These are phyloP conservation scores for Sebastes melanostomus DNA, from an alignment of 2,797 vertebrate species.

Conservation along the genomic window DNA sequence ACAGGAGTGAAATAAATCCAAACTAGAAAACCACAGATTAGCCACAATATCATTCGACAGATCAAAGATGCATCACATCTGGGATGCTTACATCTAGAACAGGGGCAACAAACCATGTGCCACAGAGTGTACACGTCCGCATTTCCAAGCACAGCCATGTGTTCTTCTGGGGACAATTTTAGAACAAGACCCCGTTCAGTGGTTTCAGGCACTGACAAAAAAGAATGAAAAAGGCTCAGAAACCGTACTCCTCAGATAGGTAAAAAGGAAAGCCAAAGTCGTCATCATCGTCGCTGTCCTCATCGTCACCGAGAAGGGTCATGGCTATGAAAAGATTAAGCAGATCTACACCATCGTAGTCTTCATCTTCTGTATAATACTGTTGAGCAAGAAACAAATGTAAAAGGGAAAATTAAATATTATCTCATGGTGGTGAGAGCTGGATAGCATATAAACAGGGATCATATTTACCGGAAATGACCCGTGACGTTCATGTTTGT, in stretches of 20 bases:
- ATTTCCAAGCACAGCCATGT: neutral
- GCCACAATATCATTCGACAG: neutral
- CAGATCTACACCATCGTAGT: slow-evolving; percentile 70
- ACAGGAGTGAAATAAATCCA: neutral
- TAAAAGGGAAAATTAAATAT: neutral
- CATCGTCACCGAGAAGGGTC: slow-evolving; percentile 58
- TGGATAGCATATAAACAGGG: neutral
- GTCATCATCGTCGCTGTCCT: slow-evolving; percentile 41
- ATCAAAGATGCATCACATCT: neutral
- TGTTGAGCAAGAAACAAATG: slow-evolving; percentile 17
- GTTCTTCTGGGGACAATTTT: neutral
- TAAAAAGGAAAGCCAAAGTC: slow-evolving; percentile 47
- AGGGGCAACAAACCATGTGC: slow-evolving; percentile 1
- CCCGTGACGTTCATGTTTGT: slow-evolving; percentile 57
- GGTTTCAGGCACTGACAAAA: slow-evolving; percentile 23
- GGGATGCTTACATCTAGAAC: neutral
- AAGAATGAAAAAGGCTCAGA: slow-evolving; percentile 16
- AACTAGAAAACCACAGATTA: neutral
- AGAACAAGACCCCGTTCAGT: neutral
- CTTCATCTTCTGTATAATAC: slow-evolving; percentile 60
- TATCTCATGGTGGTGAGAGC: neutral
- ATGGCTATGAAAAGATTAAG: slow-evolving; percentile 79
- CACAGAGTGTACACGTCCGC: neutral
- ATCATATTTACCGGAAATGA: slow-evolving; percentile 59
- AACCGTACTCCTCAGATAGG: slow-evolving; percentile 44